phyloP scores from a whole-genome alignment of 2,797 vertebrate genomes.

The Brachymystax lenok region DNA sequence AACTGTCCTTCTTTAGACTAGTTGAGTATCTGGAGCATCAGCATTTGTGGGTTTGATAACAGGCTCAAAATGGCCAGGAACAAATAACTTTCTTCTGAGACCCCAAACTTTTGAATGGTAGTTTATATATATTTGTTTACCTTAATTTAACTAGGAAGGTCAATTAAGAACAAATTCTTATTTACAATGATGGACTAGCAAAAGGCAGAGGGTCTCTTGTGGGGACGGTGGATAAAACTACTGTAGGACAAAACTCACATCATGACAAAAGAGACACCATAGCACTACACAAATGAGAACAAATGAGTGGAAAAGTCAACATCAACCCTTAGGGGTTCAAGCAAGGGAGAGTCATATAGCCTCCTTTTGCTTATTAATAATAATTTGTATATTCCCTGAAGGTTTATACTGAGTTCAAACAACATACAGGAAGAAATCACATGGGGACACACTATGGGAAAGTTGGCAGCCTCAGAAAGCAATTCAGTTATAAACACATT shows the following conservation, averaged over 20 bases:
- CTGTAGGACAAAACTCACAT: neutral
- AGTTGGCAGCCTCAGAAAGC: neutral
- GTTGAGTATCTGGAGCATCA: too few relatives aligned
- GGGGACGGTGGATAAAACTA: neutral
- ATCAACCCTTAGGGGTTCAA: neutral
- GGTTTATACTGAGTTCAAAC: neutral
- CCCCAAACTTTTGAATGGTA: too few relatives aligned
- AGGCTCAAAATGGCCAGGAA: too few relatives aligned
- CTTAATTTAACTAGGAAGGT: too few relatives aligned
- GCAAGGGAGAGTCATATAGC: neutral
- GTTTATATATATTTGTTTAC: neutral
- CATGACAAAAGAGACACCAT: neutral
- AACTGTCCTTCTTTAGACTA: too few relatives aligned
- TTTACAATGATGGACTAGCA: too few relatives aligned
- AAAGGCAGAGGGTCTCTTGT: too few relatives aligned
- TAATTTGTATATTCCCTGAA: neutral
- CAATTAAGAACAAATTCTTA: too few relatives aligned
- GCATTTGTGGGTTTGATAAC: too few relatives aligned
- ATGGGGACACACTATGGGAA: neutral
- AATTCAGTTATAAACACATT: conserved; percentile 1
- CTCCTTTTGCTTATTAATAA: neutral
- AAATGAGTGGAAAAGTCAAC: neutral
- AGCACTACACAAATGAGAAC: neutral
- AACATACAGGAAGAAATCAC: neutral
- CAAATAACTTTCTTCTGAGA: too few relatives aligned